These are phyloP conservation scores for Galeopsomyia nigrocyanea DNA, from an alignment of 2,888 invertebrate species.

Conservation along the genomic window DNA sequence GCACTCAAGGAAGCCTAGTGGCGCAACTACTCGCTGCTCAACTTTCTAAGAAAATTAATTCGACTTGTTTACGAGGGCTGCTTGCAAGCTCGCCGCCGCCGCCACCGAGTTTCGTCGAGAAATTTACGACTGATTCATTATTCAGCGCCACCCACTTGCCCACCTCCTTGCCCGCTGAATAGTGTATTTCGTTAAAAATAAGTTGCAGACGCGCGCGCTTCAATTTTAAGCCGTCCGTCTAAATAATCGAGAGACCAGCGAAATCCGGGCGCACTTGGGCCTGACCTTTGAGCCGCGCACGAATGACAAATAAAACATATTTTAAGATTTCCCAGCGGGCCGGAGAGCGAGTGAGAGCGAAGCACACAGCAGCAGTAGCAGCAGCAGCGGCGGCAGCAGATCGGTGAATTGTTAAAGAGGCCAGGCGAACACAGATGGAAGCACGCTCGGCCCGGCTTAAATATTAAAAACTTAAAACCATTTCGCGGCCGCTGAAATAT, in stretches of 20 bases:
- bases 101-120: slow-evolving; percentile 16
- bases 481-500: slow-evolving; percentile 61
- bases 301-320: slow-evolving; percentile 64
- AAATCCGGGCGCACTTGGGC: slow-evolving; percentile 47
- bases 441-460: slow-evolving; percentile 54
- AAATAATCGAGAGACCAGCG: slow-evolving; percentile 20
- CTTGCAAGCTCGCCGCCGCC: neutral
- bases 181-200: slow-evolving; percentile 26
- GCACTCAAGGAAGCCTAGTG: no score
- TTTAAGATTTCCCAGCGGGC: slow-evolving; percentile 66
- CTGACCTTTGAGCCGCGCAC: slow-evolving; percentile 57
- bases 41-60: slow-evolving; percentile 29
- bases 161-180: slow-evolving; percentile 1
- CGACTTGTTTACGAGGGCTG: slow-evolving; percentile 24
- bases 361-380: slow-evolving; percentile 56
- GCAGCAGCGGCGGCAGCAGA: slow-evolving; percentile 34
- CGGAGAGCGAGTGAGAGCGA: slow-evolving; percentile 53
- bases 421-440: no score
- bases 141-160: slow-evolving; percentile 1
- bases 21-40: no score
- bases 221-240: slow-evolving; percentile 2
- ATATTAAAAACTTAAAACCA: slow-evolving; percentile 67
- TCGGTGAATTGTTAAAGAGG: no score
- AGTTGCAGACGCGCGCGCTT: neutral
- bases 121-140: slow-evolving; percentile 34